Percentiles rank a stretch among this genome's conserved stretches.
These are phyloP conservation scores for Desmodus rotundus DNA, from an alignment of 2,113 vertebrate species.

Conservation along the genomic window DNA sequence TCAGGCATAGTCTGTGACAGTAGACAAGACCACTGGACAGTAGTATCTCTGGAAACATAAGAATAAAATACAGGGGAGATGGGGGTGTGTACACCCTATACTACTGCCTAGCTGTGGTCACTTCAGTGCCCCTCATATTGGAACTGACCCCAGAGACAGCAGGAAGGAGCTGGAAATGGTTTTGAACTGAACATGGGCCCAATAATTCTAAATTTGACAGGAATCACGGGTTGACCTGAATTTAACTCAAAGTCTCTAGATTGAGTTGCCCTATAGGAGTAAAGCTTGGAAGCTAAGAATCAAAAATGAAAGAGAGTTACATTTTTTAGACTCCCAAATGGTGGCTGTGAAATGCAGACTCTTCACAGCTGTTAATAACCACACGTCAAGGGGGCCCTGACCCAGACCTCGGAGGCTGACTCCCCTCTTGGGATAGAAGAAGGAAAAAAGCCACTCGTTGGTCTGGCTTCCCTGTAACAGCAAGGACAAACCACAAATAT, in stretches of 20 bases:
- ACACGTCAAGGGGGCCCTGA: background rate
- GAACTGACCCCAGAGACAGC: background rate
- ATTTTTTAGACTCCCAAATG: background rate
- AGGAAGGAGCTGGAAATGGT: background rate
- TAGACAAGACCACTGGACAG: background rate
- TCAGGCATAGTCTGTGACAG: background rate
- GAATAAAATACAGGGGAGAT: background rate
- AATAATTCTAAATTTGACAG: background rate
- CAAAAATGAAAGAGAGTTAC: background rate
- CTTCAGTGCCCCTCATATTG: background rate
- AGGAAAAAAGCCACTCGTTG: background rate
- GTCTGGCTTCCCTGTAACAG: background rate
- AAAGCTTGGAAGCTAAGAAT: background rate
- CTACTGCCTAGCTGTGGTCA: background rate
- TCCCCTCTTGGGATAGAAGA: background rate
- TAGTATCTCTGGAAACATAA: background rate
- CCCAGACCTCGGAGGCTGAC: background rate
- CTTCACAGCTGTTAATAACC: background rate
- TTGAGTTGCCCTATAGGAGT: background rate
- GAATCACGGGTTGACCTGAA: background rate
- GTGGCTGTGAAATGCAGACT: background rate
- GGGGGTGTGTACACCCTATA: rapidly evolving
- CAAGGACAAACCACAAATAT: background rate
- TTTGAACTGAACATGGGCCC: background rate
- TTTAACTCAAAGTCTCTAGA: background rate